Percentiles rank a stretch among this genome's conserved stretches.
Conservation (phyloP, 2,888 invertebrate species). For the Limnephilus auricula region DNA sequence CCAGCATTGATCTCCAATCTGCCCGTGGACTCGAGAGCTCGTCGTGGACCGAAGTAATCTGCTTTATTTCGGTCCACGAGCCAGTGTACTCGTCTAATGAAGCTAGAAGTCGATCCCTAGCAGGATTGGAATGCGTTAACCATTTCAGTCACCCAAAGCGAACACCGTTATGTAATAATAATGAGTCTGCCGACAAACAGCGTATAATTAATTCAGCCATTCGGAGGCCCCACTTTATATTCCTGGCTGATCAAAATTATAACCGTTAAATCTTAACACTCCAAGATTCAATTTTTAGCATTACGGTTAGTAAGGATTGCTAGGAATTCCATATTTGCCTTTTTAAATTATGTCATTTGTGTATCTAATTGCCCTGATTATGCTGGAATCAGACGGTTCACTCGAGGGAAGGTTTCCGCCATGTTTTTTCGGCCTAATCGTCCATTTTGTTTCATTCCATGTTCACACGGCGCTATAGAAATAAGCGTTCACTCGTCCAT, state of each 20-base stretch:
- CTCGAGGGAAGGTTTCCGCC: too few species aligned
- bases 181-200: slow-evolving; percentile 36
- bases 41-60: not conserved
- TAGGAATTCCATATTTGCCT: not conserved
- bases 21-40: not conserved
- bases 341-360: not conserved
- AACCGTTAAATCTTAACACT: slow-evolving; percentile 41
- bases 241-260: slow-evolving; percentile 17
- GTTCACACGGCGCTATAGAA: too few species aligned
- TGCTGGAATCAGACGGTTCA: too few species aligned
- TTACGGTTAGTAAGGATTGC: not conserved
- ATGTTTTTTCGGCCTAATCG: too few species aligned
- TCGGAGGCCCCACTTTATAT: slow-evolving; percentile 40
- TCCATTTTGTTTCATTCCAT: too few species aligned
- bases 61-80: not conserved
- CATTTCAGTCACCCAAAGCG: slow-evolving; percentile 12
- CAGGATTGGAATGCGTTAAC: slow-evolving; percentile 37
- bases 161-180: slow-evolving; percentile 47
- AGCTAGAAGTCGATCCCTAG: not conserved
- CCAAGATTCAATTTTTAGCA: not conserved
- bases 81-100: not conserved
- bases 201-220: slow-evolving; percentile 39
- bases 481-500: too few species aligned
- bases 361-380: not conserved
- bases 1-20: not conserved